Evolutionary conservation across 2,113 vertebrate genomes (phyloP), one percentile per base, ranked within the genome.

Genomic region (Indicator indicator): DNA sequence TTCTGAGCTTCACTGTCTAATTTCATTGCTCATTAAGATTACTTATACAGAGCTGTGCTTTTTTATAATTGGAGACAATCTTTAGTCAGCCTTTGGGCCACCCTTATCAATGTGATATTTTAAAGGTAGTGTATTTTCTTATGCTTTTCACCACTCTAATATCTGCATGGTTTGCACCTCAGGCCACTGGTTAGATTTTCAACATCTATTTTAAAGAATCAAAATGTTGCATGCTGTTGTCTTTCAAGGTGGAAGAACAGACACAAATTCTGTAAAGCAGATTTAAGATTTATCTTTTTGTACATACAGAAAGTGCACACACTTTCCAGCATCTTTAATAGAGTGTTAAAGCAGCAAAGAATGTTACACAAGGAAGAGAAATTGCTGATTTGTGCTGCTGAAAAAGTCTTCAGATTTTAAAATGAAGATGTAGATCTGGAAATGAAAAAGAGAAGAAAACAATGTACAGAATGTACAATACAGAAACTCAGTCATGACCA

Each of bases 401-500:
- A 93, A 87, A 76, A 95, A 73, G 78, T 86, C 52, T 90, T 73
- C 54, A 69, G 30, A 80, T 48, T 55, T 95, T 86, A 83, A 94
- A 90, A 74, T 1, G 48, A 93, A 95, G 80, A 46, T 78, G 48
- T 71, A 93, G 90, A 65, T 86, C 78, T 76, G 40, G 44, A 79
- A 94, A 92, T 86, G 70, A 93, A 95, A 95, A 32, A 65, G 44
- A 92, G 74, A 93, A 93, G 76, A 90, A 96, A 94, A 93, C 50
- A 90, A 92, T 59, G 86, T 85, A 36, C 36, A 95, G 77, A 77
- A 90, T 95, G 90, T 73, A 84, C 16, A 92, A 92, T 73, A 84
- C 16, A 92, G 86, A 95, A 94, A 84, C 70, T 96, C 77, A 84
- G 86, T 97, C 86, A 74, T 95, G 96, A 96, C 92, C 82, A 78